Conservation (phyloP, 1,140 invertebrate species). For the Macrosteles quadrilineatus region DNA sequence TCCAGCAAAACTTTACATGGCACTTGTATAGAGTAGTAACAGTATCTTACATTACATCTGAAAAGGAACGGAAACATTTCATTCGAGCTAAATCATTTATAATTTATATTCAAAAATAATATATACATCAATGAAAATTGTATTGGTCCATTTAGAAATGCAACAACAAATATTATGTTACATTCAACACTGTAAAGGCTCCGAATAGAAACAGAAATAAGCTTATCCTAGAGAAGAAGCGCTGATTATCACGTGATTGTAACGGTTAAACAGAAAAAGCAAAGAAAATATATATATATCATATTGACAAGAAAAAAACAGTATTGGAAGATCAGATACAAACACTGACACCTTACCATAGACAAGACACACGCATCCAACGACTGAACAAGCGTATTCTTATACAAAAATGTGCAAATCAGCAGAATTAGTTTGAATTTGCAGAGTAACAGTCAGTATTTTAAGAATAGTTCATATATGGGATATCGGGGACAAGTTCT, state of each 20-base stretch:
- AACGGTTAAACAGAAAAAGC: conserved; percentile 4
- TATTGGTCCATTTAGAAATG: conserved; percentile 27
- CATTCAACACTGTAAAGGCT: conserved; percentile 16
- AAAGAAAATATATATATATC: neutral
- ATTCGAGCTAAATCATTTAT: conserved; percentile 8
- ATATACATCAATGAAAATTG: conserved; percentile 18
- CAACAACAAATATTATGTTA: conserved; percentile 26
- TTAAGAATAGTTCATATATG: neutral
- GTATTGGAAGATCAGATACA: conserved; percentile 14
- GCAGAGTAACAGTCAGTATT: conserved; percentile 6
- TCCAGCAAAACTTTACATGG: conserved; percentile 26
- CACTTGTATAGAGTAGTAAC: conserved; percentile 25
- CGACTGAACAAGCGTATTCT: conserved; percentile 13
- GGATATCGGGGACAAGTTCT: no score
- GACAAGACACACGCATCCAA: conserved; percentile 7
- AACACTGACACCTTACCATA: conserved; percentile 15
- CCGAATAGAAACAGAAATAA: conserved; percentile 4
- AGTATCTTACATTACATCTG: conserved; percentile 5
- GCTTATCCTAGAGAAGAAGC: conserved; percentile 16
- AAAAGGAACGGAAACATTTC: conserved; percentile 6
- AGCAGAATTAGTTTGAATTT: neutral
- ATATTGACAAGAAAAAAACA: neutral
- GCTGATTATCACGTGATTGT: conserved; percentile 20
- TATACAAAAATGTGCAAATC: conserved; percentile 19
- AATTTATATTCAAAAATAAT: conserved; percentile 1